Evolutionary conservation across 2,113 vertebrate species (phyloP), one percentile per base, ranked within the genome.

Genomic region (Engraulis encrasicolus): DNA sequence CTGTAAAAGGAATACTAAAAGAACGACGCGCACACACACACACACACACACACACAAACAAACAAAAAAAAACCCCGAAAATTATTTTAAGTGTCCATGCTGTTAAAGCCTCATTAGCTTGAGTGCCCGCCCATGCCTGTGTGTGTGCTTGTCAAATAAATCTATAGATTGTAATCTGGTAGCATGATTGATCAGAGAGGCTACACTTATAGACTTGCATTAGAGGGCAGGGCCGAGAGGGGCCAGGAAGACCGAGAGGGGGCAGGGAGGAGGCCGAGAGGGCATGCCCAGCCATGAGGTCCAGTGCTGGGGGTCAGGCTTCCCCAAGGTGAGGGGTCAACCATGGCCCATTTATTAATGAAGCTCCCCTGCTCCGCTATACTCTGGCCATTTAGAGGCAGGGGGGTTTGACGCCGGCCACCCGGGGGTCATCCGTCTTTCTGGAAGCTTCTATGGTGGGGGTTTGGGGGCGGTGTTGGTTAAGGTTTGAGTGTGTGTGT

Each of bases 261-360:
- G 86, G 81, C 81, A n/a, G n/a, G n/a, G n/a, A n/a, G n/a, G n/a
- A n/a, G n/a, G n/a, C n/a, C n/a, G n/a, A n/a, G n/a, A n/a, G n/a
- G n/a, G n/a, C n/a, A n/a, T n/a, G n/a, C n/a, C n/a, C n/a, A 86
- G 58, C 27, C 1, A n/a, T 50, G 74, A 82, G 80, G 74, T 82
- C 66, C 74, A 80, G 71, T 84, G n/a, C n/a, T n/a, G n/a, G 86
- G 81, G 91, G 93, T 94, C 91, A 85, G 89, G 90, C 90, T 89
- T n/a, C n/a, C 89, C 80, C 79, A 82, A 90, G 93, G 91, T 94
- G 92, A 89, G 83, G 80, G 94, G 92, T 92, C 85, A 91, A 85
- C 79, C 88, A 88, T 92, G 86, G 91, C 80, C 90, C 91, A 94
- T 95, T n/a, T 91, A 92, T 94, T 94, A 94, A 93, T 87, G 82